phyloP scores from a whole-genome alignment of 2,113 vertebrate species.

The Axis porcinus region DNA sequence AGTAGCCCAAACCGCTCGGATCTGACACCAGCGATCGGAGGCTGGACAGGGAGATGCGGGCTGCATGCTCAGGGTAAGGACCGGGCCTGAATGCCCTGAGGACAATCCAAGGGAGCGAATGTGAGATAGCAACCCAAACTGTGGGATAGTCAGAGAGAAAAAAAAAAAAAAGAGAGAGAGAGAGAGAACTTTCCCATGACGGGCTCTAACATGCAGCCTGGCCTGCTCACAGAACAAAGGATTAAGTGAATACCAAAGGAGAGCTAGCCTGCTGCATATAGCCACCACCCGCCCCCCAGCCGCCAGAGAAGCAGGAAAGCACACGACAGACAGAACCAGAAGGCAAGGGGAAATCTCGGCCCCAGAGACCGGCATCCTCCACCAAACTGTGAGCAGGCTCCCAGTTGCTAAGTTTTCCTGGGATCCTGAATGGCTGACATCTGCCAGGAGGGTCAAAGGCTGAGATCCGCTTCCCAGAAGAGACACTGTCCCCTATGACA shows the following conservation, averaged over 20 bases:
- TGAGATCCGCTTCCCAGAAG: background rate
- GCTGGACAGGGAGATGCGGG: background rate
- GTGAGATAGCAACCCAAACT: background rate
- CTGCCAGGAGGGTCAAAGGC: background rate
- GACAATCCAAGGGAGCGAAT: background rate
- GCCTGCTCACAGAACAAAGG: background rate
- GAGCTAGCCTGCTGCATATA: background rate
- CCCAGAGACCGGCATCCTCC: background rate
- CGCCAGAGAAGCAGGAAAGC: background rate
- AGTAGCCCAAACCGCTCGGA: fast-evolving
- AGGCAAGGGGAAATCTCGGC: background rate
- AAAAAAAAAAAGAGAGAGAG: background rate
- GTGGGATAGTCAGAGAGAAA: background rate
- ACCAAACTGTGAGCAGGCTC: background rate
- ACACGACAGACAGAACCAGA: background rate
- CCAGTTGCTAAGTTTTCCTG: background rate
- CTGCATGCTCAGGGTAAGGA: background rate
- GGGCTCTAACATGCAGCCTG: background rate
- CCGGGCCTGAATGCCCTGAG: background rate
- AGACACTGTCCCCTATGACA: background rate
- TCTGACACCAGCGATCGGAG: background rate
- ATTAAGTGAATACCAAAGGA: background rate
- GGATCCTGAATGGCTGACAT: background rate
- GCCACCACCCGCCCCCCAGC: fast-evolving
- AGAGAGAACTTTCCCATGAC: fast-evolving